phyloP scores from a whole-genome alignment of 2,113 vertebrate genomes.

The Odobenus rosmarus region DNA sequence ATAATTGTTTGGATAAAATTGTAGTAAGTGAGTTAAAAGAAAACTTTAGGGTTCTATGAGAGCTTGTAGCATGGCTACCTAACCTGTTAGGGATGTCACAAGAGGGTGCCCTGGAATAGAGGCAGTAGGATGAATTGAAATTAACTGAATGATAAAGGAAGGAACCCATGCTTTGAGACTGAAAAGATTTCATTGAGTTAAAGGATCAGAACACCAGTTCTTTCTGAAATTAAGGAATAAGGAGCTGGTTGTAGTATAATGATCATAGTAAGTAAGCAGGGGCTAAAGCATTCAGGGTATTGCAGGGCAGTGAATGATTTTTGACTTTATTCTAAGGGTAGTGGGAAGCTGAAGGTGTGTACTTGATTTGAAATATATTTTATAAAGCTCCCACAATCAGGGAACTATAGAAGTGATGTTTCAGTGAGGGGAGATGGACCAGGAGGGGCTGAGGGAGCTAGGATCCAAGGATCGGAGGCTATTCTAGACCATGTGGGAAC shows the following conservation, averaged over 20 bases:
- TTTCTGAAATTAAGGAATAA: not conserved
- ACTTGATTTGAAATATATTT: not conserved
- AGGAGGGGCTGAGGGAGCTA: not conserved
- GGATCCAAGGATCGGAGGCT: too few relatives aligned
- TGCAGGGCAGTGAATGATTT: not conserved
- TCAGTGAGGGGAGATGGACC: not conserved
- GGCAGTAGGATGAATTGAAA: not conserved
- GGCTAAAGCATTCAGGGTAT: not conserved
- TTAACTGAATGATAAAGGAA: not conserved
- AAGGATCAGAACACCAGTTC: not conserved
- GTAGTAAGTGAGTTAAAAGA: not conserved
- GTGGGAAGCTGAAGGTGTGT: not conserved
- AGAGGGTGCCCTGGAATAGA: not conserved
- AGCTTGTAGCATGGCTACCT: not conserved
- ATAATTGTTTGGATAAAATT: not conserved
- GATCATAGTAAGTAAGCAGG: not conserved
- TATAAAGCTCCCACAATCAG: not conserved
- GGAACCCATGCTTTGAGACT: not conserved
- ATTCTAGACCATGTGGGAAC: not conserved
- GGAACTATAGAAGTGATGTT: too few relatives aligned
- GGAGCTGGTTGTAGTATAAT: not conserved
- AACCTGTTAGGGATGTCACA: not conserved
- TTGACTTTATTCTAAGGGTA: not conserved
- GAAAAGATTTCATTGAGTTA: not conserved
- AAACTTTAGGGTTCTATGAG: not conserved